Base-by-base conservation (phyloP, 64 coral and sea anemone species). In the Porites lutea region DNA sequence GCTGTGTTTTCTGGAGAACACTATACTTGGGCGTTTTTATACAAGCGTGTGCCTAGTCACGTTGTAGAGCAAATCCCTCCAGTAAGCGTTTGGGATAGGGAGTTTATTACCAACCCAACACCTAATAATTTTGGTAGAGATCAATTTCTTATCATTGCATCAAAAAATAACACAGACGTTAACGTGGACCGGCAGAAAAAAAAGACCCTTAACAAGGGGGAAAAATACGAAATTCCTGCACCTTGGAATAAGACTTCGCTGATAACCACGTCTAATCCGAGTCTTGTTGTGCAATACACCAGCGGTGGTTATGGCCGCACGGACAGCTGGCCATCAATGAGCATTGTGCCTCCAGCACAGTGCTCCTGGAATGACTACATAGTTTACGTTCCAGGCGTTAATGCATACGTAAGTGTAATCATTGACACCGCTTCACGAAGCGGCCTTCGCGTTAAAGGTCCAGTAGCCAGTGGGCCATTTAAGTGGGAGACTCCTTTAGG, bases 1-100 rank as follows among this genome's bases (percentile, higher is more conserved):
- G 92, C 96, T 3, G 93, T 98, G 12, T 98, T 90, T 77, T 93
- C 93, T 11, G 96, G 96, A 13, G 74, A 88, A 53, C 93, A 98
- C 14, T 98, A 93, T 67, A 77, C 94, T 13, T 75, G 18, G 82
- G 46, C 9, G n/a, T n/a, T n/a, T n/a, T 8, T 1, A 75, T 0
- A 49, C 46, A 44, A 14, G 46, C 3, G 77, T 63, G 46, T 98
- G 93, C n/a, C n/a, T 55, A 92, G 90, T 59, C 93, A 93, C 49
- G 50, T 98, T 43, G 83, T 95, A 3, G 94, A 95, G 49, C 94
- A 95, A 64, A 87, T 98, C 6, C 94, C 94, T 0, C 93, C 93
- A 2, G 71, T 95, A 7, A 60, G 45, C n/a, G 13, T 90, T 10
- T 96, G 93, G 94, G 96, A 93, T 6, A 86, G 2, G 8, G 48